phyloP scores from a whole-genome alignment of 2,888 invertebrate species.

The Tetranychus piercei region DNA sequence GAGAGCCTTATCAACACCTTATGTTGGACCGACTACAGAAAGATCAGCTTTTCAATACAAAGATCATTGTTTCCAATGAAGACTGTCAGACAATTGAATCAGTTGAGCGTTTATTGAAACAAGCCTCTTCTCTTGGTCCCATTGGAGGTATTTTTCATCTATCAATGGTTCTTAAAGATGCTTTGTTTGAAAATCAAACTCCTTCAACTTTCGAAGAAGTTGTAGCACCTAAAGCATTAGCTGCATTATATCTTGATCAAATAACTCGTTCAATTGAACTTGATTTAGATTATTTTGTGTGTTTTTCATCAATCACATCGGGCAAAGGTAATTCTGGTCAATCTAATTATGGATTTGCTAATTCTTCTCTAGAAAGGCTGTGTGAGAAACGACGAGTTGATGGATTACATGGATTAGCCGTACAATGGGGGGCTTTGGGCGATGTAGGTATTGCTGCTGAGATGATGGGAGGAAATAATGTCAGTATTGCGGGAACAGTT shows the following conservation, averaged over 20 bases:
- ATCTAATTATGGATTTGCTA: slow-evolving; percentile 86
- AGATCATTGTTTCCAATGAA: neutral
- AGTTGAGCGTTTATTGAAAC: slow-evolving; percentile 46
- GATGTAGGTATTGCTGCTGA: slow-evolving; percentile 84
- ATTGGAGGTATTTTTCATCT: slow-evolving; percentile 81
- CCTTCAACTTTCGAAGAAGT: slow-evolving; percentile 60
- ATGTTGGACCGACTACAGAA: slow-evolving; percentile 39
- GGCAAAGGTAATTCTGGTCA: slow-evolving; percentile 79
- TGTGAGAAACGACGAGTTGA: slow-evolving; percentile 63
- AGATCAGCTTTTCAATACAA: neutral
- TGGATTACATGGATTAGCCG: slow-evolving; percentile 49
- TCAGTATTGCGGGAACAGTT: slow-evolving; percentile 79
- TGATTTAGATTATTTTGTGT: slow-evolving; percentile 64
- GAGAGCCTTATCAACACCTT: slow-evolving; percentile 74
- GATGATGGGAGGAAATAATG: slow-evolving; percentile 63
- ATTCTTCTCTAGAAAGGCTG: slow-evolving; percentile 90
- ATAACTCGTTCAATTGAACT: slow-evolving; percentile 55
- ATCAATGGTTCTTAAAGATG: slow-evolving; percentile 61
- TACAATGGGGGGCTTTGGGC: slow-evolving; percentile 99
- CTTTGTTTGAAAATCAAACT: slow-evolving; percentile 64
- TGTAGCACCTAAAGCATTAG: slow-evolving; percentile 62
- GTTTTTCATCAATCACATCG: slow-evolving; percentile 88
- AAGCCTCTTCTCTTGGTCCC: slow-evolving; percentile 47
- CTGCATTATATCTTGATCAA: slow-evolving; percentile 59
- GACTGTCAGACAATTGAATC: slow-evolving; percentile 41